Evolutionary conservation across 2,888 invertebrate genomes (phyloP).

Genomic region (Xestobium rufovillosum): DNA sequence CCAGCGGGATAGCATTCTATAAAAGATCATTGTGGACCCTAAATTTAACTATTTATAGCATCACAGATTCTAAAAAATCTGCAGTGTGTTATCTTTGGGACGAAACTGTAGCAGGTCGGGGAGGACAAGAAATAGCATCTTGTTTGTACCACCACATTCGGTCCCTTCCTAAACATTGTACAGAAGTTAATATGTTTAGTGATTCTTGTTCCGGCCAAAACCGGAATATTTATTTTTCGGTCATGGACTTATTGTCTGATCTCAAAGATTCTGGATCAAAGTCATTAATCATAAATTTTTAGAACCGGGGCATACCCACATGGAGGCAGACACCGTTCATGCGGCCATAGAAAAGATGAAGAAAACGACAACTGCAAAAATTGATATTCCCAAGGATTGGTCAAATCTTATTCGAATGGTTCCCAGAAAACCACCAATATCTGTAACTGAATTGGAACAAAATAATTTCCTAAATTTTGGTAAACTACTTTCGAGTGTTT

Average conservation of each 20-base stretch:
- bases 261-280: too few species aligned
- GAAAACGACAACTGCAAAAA: constrained; percentile 8
- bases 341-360: constrained; percentile 9
- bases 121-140: constrained; percentile 2
- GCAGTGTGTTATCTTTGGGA: constrained; percentile 3
- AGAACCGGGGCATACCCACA: constrained; percentile 9
- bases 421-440: constrained; percentile 7
- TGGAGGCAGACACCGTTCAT: constrained; percentile 9
- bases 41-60: constrained; percentile 1
- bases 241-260: too few species aligned
- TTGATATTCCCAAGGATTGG: constrained; percentile 8
- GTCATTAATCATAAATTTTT: constrained; percentile 9
- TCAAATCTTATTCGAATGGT: constrained; percentile 8
- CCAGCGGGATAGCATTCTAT: background rate
- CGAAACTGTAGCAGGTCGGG: constrained; percentile 1
- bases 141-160: constrained; percentile 1
- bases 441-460: constrained; percentile 7
- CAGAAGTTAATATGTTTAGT: too few species aligned
- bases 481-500: too few species aligned
- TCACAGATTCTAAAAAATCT: background rate
- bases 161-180: background rate
- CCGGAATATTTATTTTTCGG: too few species aligned
- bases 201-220: too few species aligned
- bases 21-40: constrained; percentile 2
- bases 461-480: constrained; percentile 7